Evolutionary conservation across 1,140 invertebrate species (phyloP).

Genomic region (Drosophila kikkawai): DNA sequence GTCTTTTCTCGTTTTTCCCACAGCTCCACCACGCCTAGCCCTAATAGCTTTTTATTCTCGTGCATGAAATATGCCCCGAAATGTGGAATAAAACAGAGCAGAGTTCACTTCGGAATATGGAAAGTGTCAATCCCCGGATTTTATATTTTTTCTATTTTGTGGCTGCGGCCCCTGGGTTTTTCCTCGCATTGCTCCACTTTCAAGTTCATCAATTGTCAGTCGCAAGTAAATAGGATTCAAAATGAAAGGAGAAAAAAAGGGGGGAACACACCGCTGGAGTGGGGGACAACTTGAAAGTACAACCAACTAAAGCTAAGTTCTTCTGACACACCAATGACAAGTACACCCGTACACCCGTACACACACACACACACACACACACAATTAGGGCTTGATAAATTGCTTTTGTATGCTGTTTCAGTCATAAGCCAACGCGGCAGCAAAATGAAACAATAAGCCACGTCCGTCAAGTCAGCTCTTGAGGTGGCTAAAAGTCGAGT

Average conservation of each 20-base stretch:
- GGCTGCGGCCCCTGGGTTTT: not conserved
- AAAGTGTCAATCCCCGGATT: slow-evolving; percentile 77
- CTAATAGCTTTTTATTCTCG: slow-evolving; percentile 80
- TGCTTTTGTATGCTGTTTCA: slow-evolving; percentile 80
- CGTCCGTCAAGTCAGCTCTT: slow-evolving; percentile 79
- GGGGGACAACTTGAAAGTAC: slow-evolving; percentile 59
- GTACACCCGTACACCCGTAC: slow-evolving; percentile 27
- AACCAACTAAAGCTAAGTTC: slow-evolving; percentile 71
- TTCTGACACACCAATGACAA: slow-evolving; percentile 74
- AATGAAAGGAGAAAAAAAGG: not conserved
- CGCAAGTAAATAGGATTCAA: slow-evolving; percentile 39
- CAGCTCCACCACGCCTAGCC: slow-evolving; percentile 19
- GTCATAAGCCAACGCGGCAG: slow-evolving; percentile 70
- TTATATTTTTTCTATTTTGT: slow-evolving; percentile 6
- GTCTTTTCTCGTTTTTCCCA: slow-evolving; percentile 45
- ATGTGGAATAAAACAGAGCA: slow-evolving; percentile 67
- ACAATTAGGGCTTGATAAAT: slow-evolving; percentile 82
- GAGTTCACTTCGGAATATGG: slow-evolving; percentile 53
- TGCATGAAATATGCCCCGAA: slow-evolving; percentile 79
- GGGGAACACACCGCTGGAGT: not conserved
- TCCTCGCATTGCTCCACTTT: slow-evolving; percentile 33
- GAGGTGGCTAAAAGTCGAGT: slow-evolving; percentile 75
- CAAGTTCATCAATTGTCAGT: slow-evolving; percentile 65
- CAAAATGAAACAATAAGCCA: slow-evolving; percentile 83
- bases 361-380: slow-evolving; percentile 32